phyloP scores from a whole-genome alignment of 2,797 vertebrate genomes.

The Nannoperca obscura region DNA sequence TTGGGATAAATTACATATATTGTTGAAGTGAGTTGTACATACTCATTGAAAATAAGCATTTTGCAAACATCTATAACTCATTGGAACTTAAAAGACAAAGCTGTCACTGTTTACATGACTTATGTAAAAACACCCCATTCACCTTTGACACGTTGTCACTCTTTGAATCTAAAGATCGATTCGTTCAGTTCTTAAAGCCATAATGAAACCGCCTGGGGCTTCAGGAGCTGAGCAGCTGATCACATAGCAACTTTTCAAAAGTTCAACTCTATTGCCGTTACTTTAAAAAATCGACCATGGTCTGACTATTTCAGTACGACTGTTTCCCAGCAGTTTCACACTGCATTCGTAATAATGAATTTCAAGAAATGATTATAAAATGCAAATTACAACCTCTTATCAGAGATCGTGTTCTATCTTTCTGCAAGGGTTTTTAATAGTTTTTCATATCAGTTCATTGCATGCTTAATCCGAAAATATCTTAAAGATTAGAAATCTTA shows the following conservation, averaged over 20 bases:
- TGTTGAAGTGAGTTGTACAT: neutral
- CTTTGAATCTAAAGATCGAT: constrained; percentile 17
- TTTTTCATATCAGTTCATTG: constrained; percentile 16
- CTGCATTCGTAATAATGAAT: constrained; percentile 7
- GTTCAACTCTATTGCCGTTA: neutral
- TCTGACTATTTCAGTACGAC: constrained; percentile 30
- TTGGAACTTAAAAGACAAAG: constrained; percentile 15
- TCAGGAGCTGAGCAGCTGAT: neutral
- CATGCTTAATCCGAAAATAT: constrained; percentile 38
- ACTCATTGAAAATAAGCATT: constrained; percentile 17
- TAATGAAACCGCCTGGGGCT: constrained; percentile 1
- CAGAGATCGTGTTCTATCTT: constrained; percentile 18
- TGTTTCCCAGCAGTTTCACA: constrained; percentile 22
- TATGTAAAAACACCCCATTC: constrained; percentile 11
- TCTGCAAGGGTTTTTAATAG: neutral
- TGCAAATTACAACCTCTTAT: constrained; percentile 16
- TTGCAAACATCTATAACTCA: neutral
- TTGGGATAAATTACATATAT: constrained; percentile 14
- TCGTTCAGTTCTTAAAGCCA: constrained; percentile 13
- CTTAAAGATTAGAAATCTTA: constrained; percentile 11
- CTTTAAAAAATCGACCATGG: constrained; percentile 15
- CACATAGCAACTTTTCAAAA: neutral
- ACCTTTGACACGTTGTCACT: constrained; percentile 13
- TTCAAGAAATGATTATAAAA: neutral
- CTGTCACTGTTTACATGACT: constrained; percentile 34